Base-by-base conservation (phyloP, 2,113 vertebrate species). In the Ondatra zibethicus region DNA sequence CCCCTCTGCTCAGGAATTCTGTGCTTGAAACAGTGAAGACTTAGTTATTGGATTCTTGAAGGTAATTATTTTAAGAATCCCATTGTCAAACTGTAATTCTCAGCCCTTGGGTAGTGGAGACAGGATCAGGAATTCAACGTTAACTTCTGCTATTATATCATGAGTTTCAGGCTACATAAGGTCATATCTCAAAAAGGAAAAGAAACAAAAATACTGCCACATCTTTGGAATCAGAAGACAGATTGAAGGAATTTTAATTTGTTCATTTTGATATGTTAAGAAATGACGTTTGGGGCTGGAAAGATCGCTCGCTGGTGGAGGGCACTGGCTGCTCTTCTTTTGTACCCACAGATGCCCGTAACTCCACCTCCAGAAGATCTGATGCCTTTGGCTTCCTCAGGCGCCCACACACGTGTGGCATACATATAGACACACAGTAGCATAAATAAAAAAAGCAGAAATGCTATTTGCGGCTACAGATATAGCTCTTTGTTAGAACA, bases 181-280 rank as follows among this genome's bases (percentile, higher is more conserved):
- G 33, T 5, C 42, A n/a, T 86, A 47, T 27, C 39, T 61, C 72
- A 61, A 47, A 76, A 47, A 76, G 39, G 39, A 61, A 89, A 61
- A 89, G n/a, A 73, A 61, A 45, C 12, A 68, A 66, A 12, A 47
- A 47, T 42, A 68, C 16, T 82, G 36, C 13, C 16, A 68, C 13
- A 2, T 80, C 55, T 91, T 77, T 77, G 86, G 58, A 81, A 39
- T 91, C 77, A 45, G 29, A 25, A 47, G 17, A 52, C n/a, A 55
- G 39, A 95, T 77, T 58, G 65, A 29, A 86, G n/a, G 66, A 93
- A 88, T 68, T 70, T 94, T 80, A n/a, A 42, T 63, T 84, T 75
- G 88, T 65, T n/a, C 42, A 50, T 21, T 93, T 68, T 75, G 90
- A 88, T 58, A 45, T 84, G 39, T 76, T 23, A 23, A 73, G 45